These are phyloP conservation scores for Cyclura pinguis DNA, from an alignment of 2,797 vertebrate species.

Conservation along the genomic window DNA sequence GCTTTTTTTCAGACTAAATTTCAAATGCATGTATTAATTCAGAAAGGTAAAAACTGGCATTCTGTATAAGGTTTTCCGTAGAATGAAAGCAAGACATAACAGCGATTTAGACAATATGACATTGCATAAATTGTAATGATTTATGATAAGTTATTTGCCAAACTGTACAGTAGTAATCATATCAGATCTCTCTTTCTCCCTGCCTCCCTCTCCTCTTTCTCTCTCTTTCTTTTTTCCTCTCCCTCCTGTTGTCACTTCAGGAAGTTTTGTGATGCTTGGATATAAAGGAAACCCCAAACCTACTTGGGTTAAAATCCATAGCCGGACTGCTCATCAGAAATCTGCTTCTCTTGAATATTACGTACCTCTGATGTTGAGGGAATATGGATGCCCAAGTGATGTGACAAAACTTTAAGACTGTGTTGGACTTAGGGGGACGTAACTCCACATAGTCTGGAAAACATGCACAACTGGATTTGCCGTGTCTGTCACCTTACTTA, in stretches of 20 bases:
- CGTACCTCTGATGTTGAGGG: constrained; percentile 61
- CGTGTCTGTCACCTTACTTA: neutral
- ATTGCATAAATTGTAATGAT: neutral
- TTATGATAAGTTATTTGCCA: neutral
- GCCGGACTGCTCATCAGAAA: constrained; percentile 56
- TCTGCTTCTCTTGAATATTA: constrained; percentile 64
- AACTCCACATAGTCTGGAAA: constrained; percentile 6
- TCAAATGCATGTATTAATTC: neutral
- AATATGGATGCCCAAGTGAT: constrained; percentile 53
- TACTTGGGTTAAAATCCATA: constrained; percentile 70
- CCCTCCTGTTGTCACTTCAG: constrained; percentile 28
- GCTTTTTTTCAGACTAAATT: neutral
- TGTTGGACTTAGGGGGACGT: constrained; percentile 14
- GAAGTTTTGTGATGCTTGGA: constrained; percentile 72
- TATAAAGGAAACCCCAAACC: constrained; percentile 60
- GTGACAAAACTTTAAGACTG: neutral
- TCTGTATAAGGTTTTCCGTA: neutral
- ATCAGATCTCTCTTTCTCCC: constrained; percentile 43
- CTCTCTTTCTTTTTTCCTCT: neutral
- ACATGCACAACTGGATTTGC: neutral
- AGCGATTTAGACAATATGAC: neutral
- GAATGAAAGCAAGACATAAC: neutral
- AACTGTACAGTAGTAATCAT: constrained; percentile 3
- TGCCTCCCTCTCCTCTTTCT: neutral
- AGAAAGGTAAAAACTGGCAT: neutral